Evolutionary conservation across 1,140 invertebrate genomes (phyloP), one percentile per base, ranked within the genome.

Genomic region (Heliothis subflexa): DNA sequence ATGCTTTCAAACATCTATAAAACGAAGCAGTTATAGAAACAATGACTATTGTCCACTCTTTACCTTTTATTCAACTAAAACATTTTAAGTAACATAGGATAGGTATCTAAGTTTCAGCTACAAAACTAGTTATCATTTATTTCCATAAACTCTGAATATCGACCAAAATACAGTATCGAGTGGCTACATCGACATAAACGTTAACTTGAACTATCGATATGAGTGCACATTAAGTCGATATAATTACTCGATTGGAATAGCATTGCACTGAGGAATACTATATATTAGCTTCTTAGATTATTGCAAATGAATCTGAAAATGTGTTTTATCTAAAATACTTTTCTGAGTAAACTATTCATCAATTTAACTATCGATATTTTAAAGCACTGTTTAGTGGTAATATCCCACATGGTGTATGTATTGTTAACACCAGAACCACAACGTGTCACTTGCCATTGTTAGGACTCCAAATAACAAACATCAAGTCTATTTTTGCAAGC

Each of bases 141-240:
- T 64, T 16, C 61, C n/a, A 64, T 45, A 64, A 45, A 64, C 40
- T 14, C 2, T 40, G n/a, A 45, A n/a, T 64, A 25, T 57, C 18
- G 54, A 57, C 16, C 9, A n/a, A 64, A 64, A 64, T 9, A 16
- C 11, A 16, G 14, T 16, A 54, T 64, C 61, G 61, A 64, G n/a
- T 45, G 33, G n/a, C 45, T 45, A 64, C 14, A 64, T 64, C 61
- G n/a, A 45, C 61, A n/a, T 64, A 62, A 18, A 57, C 33, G 25
- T 18, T 47, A 47, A 66, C 10, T 47, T 45, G 18, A 40, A n/a
- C 40, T 66, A 47, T 18, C 11, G 61, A 45, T 64, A 66, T 64
- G 47, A 64, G 61, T 64, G 61, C 61, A 64, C 61, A 64, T 45
- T 18, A 64, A 21, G 33, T 45, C 40, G 33, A 40, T 64, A 64